Evolutionary conservation across 2,797 vertebrate genomes (phyloP).

Genomic region (Dipus sagitta): DNA sequence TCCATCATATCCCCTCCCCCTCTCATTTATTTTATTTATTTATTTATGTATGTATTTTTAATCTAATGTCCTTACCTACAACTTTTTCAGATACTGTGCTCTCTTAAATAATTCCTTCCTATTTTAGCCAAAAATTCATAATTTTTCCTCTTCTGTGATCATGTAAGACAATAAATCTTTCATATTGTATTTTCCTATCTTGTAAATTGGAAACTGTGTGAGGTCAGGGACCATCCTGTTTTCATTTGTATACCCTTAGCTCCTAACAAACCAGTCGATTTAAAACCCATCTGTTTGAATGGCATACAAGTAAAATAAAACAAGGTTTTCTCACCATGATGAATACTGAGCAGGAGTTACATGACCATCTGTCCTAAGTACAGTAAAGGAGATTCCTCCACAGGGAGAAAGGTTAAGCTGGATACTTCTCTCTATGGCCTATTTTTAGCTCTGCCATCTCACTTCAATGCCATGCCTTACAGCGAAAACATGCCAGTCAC

Average conservation of each 20-base stretch:
- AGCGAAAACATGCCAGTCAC: constrained; percentile 68
- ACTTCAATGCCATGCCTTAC: constrained; percentile 52
- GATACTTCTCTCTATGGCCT: constrained; percentile 20
- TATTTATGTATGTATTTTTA: not conserved
- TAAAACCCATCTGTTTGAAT: not conserved
- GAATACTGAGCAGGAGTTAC: constrained; percentile 42
- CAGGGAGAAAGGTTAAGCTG: constrained; percentile 51
- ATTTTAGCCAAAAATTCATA: not conserved
- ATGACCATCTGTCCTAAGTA: not conserved
- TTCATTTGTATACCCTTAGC: constrained; percentile 6
- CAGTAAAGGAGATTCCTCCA: constrained; percentile 29
- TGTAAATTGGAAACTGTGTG: not conserved
- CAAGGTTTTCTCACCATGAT: constrained; percentile 16
- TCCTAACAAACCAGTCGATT: not conserved
- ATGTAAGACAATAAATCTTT: not conserved
- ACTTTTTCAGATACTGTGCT: not conserved
- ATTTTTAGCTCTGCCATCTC: constrained; percentile 59
- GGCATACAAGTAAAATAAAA: not conserved
- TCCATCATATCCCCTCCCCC: no score
- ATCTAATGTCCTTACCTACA: not conserved
- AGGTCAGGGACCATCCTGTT: not conserved
- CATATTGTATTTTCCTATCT: not conserved
- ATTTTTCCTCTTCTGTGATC: not conserved
- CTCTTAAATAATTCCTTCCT: not conserved
- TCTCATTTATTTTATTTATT: no score